A percentile compares a stretch with the other conserved stretches of the same genome.
These are phyloP conservation scores for Scaptomyza tumidula DNA, from an alignment of 2,888 invertebrate species.

Conservation along the genomic window DNA sequence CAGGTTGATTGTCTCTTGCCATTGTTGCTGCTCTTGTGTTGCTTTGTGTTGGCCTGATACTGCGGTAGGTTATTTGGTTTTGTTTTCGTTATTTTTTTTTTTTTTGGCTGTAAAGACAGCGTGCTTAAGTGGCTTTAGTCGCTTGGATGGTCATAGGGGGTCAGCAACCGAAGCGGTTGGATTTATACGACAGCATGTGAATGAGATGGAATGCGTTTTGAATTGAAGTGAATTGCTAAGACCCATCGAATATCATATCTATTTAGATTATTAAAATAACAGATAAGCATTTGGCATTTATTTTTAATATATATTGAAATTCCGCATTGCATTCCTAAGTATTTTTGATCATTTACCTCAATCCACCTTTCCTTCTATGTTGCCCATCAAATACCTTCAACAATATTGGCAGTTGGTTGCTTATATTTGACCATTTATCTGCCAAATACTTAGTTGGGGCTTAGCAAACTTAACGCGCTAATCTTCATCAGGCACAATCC, in stretches of 20 bases:
- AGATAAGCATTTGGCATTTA: slow-evolving; percentile 3
- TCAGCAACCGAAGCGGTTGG: slow-evolving; percentile 3
- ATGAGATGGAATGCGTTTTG: slow-evolving; percentile 33
- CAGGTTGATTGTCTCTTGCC: slow-evolving; percentile 43
- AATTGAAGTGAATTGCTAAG: slow-evolving; percentile 2
- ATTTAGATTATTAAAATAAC: neutral
- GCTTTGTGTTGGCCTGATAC: slow-evolving; percentile 39
- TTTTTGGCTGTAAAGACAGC: slow-evolving; percentile 42
- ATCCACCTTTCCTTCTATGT: neutral
- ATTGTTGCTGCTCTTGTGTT: slow-evolving; percentile 31
- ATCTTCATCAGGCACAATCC: slow-evolving; percentile 67
- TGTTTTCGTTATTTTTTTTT: slow-evolving; percentile 16
- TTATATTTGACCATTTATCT: slow-evolving; percentile 59
- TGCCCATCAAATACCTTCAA: neutral
- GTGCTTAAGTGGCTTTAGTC: slow-evolving; percentile 73
- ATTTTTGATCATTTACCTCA: neutral
- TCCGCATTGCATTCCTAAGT: slow-evolving; percentile 3
- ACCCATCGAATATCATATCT: neutral
- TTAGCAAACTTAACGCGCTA: slow-evolving; percentile 50
- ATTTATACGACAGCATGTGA: slow-evolving; percentile 62
- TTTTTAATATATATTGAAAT: neutral
- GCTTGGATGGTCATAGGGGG: slow-evolving; percentile 23
- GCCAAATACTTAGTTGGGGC: slow-evolving; percentile 48
- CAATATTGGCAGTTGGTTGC: slow-evolving; percentile 36
- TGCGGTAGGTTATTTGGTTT: slow-evolving; percentile 75